Conservation (phyloP, 2,888 invertebrate genomes). For the Julus scanicus region DNA sequence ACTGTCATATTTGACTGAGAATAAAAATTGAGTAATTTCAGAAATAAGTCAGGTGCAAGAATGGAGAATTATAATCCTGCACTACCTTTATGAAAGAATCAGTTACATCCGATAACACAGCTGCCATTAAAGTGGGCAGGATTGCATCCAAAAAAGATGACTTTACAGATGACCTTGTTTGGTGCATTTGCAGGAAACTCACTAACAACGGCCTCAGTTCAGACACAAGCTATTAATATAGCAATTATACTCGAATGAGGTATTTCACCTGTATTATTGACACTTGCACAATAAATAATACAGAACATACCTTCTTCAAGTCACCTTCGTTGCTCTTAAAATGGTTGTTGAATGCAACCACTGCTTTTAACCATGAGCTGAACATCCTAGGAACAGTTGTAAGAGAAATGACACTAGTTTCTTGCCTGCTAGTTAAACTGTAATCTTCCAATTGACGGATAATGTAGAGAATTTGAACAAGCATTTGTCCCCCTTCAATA, state of each 20-base stretch:
- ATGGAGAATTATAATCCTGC: not conserved
- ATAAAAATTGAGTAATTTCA: not conserved
- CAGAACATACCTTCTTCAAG: not conserved
- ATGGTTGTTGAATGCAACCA: not conserved
- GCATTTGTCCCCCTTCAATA: conserved; percentile 23
- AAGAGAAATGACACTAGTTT: not conserved
- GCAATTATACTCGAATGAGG: not conserved
- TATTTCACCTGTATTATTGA: not conserved
- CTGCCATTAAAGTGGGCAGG: not conserved
- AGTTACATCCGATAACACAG: not conserved
- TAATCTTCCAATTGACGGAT: conserved; percentile 48
- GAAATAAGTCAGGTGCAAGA: not conserved
- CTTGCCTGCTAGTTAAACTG: not conserved
- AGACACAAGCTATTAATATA: not conserved
- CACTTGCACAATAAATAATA: not conserved
- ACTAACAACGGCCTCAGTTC: not conserved
- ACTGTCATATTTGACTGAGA: not conserved
- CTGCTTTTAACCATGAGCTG: conserved; percentile 17
- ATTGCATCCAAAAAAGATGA: not conserved
- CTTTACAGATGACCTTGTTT: not conserved
- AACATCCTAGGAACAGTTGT: not conserved
- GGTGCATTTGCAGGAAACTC: not conserved
- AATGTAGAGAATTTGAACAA: not conserved
- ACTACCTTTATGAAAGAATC: not conserved
- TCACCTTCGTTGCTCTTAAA: not conserved